These are phyloP conservation scores for Drosophila santomea DNA, from an alignment of 1,140 invertebrate species.

Conservation along the genomic window DNA sequence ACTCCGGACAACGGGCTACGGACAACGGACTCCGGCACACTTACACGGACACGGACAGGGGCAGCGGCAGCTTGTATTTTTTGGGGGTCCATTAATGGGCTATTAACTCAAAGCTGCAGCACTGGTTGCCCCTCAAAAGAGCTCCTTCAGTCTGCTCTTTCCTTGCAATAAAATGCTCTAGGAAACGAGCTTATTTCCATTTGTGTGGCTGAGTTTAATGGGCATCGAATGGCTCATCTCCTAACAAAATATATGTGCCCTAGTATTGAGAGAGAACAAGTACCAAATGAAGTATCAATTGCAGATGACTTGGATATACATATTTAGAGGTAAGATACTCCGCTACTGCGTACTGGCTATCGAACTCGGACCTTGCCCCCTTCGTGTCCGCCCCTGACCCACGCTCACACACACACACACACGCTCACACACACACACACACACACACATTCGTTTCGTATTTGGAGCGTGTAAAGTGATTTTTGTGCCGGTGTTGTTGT, in stretches of 20 bases:
- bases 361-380: not conserved
- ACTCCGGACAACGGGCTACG: conserved; percentile 7
- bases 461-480: conserved; percentile 62
- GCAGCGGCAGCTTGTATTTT: not conserved
- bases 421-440: conserved; percentile 2
- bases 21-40: not conserved
- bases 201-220: no score
- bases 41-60: conserved; percentile 10
- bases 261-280: no score
- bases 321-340: no score
- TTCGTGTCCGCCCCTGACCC: conserved; percentile 6
- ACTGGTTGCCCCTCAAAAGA: not conserved
- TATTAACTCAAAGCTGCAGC: not conserved
- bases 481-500: conserved; percentile 34
- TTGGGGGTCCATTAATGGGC: not conserved
- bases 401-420: conserved; percentile 3
- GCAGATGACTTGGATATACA: no score
- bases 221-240: no score
- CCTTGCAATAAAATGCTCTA: no score
- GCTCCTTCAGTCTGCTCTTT: no score
- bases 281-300: no score
- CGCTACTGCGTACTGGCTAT: no score
- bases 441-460: conserved; percentile 23
- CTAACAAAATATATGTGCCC: not conserved
- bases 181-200: no score